Percentiles rank a stretch among this genome's conserved stretches.
These are phyloP conservation scores for Sturnus vulgaris DNA, from an alignment of 2,113 vertebrate species.

Conservation along the genomic window DNA sequence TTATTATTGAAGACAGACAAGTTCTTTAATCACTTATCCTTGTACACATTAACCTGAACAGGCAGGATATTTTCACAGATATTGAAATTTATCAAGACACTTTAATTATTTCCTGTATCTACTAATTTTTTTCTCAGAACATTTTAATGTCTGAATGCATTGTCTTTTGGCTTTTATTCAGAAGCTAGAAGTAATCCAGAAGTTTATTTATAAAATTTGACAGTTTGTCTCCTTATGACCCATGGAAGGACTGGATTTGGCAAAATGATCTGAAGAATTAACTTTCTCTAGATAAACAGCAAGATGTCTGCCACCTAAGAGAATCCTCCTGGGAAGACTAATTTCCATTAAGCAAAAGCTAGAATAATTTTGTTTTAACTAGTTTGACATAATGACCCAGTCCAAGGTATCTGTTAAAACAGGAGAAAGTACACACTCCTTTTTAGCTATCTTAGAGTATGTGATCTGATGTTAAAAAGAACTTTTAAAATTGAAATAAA, in stretches of 20 bases:
- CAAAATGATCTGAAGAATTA: constrained; percentile 1
- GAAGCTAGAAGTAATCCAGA: constrained; percentile 31
- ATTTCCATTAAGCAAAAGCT: not conserved
- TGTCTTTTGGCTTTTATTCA: constrained; percentile 14
- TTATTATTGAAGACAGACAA: not conserved
- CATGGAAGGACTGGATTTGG: not conserved
- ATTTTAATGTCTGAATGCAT: not conserved
- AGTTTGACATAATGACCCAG: not conserved
- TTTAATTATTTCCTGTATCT: constrained; percentile 12
- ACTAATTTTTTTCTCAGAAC: not conserved
- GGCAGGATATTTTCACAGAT: not conserved
- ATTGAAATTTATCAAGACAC: not conserved
- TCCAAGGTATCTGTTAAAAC: not conserved
- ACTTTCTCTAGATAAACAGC: not conserved
- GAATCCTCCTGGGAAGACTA: not conserved
- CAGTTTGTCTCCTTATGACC: not conserved
- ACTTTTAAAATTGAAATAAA: not conserved
- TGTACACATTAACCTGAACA: not conserved
- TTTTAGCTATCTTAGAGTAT: not conserved
- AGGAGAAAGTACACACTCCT: not conserved
- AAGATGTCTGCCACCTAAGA: not conserved
- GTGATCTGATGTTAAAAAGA: not conserved
- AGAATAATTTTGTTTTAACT: not conserved
- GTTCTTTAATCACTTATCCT: not conserved
- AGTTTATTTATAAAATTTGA: constrained; percentile 31